phyloP scores from a whole-genome alignment of 2,888 invertebrate genomes.

The Synergus gifuensis region DNA sequence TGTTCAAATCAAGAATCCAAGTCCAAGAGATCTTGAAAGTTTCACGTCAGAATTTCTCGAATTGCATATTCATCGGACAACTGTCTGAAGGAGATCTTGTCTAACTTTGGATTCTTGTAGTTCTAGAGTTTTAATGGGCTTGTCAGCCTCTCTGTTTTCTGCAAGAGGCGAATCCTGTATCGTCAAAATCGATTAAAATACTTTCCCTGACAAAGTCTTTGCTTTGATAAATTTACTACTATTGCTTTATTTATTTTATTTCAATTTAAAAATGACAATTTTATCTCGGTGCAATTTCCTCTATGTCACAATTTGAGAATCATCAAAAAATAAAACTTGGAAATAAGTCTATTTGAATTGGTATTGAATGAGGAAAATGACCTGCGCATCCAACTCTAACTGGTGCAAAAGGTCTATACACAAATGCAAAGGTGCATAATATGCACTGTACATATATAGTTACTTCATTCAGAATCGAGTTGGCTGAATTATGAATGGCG shows the following conservation, averaged over 20 bases:
- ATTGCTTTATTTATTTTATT: too few species aligned
- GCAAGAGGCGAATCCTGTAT: background rate
- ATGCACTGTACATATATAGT: constrained; percentile 37
- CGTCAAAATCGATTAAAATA: background rate
- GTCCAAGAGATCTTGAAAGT: constrained; percentile 25
- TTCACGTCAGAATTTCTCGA: constrained; percentile 25
- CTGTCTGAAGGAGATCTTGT: constrained; percentile 35
- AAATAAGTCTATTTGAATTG: background rate
- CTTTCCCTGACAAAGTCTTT: background rate
- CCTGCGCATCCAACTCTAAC: constrained; percentile 37
- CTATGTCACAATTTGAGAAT: too few species aligned
- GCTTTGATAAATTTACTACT: too few species aligned
- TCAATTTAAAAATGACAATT: too few species aligned
- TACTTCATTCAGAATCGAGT: constrained; percentile 71
- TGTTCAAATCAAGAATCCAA: background rate
- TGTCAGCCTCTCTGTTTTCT: constrained; percentile 17
- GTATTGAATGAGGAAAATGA: background rate
- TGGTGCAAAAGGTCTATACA: constrained; percentile 57
- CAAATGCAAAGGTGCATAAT: constrained; percentile 59
- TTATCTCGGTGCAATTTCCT: too few species aligned
- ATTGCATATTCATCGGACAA: constrained; percentile 38
- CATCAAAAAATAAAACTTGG: background rate
- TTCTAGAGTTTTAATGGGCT: constrained; percentile 15
- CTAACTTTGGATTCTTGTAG: constrained; percentile 27
- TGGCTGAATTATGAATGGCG: constrained; percentile 75